Evolutionary conservation across 2,113 vertebrate species (phyloP).

Genomic region (Neodontobutis hainanensis): DNA sequence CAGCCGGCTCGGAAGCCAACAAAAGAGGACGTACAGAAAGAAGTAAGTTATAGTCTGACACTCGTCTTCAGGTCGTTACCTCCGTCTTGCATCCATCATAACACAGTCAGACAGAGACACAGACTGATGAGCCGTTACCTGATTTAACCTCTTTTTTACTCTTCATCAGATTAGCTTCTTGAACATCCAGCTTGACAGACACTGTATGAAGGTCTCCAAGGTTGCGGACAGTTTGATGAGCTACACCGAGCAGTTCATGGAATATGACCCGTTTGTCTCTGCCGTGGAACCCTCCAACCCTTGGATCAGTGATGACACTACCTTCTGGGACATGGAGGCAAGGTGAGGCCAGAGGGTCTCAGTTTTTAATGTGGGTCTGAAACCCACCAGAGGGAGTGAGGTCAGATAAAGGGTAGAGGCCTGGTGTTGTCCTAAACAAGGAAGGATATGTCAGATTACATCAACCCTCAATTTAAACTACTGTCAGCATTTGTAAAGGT

Average conservation of each 20-base stretch:
- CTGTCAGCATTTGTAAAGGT: conserved; percentile 15
- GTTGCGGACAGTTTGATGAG: conserved; percentile 95
- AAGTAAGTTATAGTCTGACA: conserved; percentile 73
- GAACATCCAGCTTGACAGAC: conserved; percentile 92
- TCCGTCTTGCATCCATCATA: conserved; percentile 46
- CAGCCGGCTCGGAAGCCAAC: conserved; percentile 87
- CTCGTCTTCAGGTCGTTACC: conserved; percentile 24
- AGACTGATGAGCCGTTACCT: conserved; percentile 45
- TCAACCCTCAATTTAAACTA: conserved; percentile 26
- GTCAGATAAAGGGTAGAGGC: conserved; percentile 6
- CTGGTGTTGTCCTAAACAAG: conserved; percentile 10
- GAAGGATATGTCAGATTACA: conserved; percentile 13
- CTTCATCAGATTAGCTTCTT: conserved; percentile 89
- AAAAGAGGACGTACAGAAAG: conserved; percentile 90
- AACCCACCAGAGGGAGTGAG: conserved; percentile 1
- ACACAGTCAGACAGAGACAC: conserved; percentile 3
- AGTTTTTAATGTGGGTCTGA: background rate
- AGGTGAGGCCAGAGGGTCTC: conserved; percentile 77
- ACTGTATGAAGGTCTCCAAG: conserved; percentile 99
- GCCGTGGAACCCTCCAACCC: conserved; percentile 92
- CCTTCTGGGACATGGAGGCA: conserved; percentile 91
- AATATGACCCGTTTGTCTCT: conserved; percentile 90
- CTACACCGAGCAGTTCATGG: conserved; percentile 92
- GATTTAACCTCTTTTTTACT: conserved; percentile 50
- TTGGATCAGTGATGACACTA: conserved; percentile 90